Evolutionary conservation across 2,113 vertebrate genomes (phyloP).

Genomic region (Odocoileus virginianus): DNA sequence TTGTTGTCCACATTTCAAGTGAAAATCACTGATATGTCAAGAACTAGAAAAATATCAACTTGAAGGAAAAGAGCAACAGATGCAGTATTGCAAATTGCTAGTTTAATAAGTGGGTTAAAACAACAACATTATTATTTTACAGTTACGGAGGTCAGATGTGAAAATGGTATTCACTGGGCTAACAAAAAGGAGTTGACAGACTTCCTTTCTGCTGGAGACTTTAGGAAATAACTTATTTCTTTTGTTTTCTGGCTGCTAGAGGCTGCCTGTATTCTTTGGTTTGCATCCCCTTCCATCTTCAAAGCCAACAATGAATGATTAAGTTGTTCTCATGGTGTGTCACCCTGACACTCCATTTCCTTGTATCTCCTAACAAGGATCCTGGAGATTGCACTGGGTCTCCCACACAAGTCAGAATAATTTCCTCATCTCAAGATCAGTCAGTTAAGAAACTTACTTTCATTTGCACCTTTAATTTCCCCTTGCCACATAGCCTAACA

Average conservation of each 20-base stretch:
- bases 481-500: not conserved
- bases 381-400: not conserved
- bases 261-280: not conserved
- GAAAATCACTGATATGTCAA: not conserved
- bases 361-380: not conserved
- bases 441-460: not conserved
- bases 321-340: not conserved
- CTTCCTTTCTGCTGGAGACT: not conserved
- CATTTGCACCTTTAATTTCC: not conserved
- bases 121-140: not conserved
- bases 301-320: not conserved
- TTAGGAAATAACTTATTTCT: not conserved
- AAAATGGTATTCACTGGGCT: not conserved
- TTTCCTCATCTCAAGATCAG: not conserved
- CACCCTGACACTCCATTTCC: not conserved
- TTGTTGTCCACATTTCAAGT: not conserved
- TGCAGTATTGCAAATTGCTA: not conserved
- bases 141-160: not conserved
- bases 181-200: too few species aligned
- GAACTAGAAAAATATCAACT: not conserved
- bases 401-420: not conserved
- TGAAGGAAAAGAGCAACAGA: not conserved
- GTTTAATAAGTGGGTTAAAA: not conserved
- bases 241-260: not conserved
- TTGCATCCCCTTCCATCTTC: not conserved